Evolutionary conservation across 2,113 vertebrate species (phyloP).

Genomic region (Aegotheles bennettii): DNA sequence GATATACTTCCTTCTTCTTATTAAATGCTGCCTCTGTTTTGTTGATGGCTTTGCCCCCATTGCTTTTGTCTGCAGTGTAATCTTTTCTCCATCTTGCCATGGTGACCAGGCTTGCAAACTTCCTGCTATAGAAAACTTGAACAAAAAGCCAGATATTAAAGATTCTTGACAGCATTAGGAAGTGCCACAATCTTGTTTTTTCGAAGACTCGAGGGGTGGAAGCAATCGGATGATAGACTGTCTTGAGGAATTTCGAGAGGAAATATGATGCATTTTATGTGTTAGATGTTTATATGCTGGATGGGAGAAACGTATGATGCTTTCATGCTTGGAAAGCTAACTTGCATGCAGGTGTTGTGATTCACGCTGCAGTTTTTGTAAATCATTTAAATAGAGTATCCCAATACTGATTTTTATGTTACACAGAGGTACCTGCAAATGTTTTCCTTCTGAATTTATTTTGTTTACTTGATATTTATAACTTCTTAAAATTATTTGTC

Average conservation of each 20-base stretch:
- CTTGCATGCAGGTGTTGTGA: neutral
- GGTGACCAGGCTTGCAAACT: slow-evolving; percentile 22
- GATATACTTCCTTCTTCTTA: neutral
- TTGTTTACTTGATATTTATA: neutral
- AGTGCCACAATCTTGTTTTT: neutral
- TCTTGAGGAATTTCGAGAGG: neutral
- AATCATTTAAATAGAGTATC: neutral
- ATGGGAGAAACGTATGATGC: neutral
- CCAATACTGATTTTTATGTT: neutral
- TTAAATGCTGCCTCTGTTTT: neutral
- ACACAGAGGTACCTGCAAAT: neutral
- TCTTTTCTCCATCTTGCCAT: slow-evolving; percentile 21
- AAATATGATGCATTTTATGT: neutral
- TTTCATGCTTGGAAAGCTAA: neutral
- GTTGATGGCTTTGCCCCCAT: neutral
- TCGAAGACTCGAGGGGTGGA: neutral
- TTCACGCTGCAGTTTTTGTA: neutral
- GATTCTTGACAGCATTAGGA: neutral
- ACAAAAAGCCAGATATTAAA: slow-evolving; percentile 1
- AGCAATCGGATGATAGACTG: neutral
- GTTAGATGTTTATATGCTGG: neutral
- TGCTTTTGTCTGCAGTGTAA: slow-evolving; percentile 7
- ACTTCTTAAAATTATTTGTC: neutral
- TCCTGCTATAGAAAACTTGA: slow-evolving; percentile 24
- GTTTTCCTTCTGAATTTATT: slow-evolving; percentile 9